Evolutionary conservation across 2,888 invertebrate species (phyloP), one percentile per base, ranked within the genome.

Genomic region (Oligia fasciuncula): DNA sequence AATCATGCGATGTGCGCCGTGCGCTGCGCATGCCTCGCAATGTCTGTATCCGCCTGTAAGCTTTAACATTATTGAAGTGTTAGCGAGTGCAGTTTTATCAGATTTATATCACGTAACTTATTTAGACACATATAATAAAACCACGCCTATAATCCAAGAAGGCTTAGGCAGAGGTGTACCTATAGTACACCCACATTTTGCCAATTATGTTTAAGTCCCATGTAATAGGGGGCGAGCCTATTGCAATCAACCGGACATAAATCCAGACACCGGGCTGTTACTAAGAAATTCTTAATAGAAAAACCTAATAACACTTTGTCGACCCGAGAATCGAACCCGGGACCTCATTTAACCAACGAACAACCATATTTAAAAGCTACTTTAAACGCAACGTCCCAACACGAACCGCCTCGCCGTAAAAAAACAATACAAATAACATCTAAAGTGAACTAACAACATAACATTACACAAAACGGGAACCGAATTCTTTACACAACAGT

Each of bases 401-500:
- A 57, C 73, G 43, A 46, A n/a, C 63, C 46, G 8, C 60, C 69
- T 69, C 73, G 68, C 17, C 13, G 40, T 79, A 83, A 77, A 68
- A 71, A 81, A 85, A 84, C 78, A 87, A 82, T 75, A 87, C 84
- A 89, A 89, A 83, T 87, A 82, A 90, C 87, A 87, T 80, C 90
- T 91, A 95, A 91, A 91, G 92, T 62, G 93, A 94, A 94, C 94
- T 93, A 92, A 87, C 77, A 87, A 87, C 79, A 77, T 76, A 87
- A 87, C 68, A 77, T 83, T 79, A 85, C 76, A 80, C 67, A 69
- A 80, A 70, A 81, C 81, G 71, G 74, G 77, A 86, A 84, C 77
- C 71, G 43, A 95, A 93, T 89, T 93, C 94, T 95, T 94, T 95
- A 95, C 95, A 96, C 93, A 96, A 96, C 96, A 95, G 93, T 93